phyloP scores from a whole-genome alignment of 2,888 invertebrate species.

The Ceriagrion tenellum region DNA sequence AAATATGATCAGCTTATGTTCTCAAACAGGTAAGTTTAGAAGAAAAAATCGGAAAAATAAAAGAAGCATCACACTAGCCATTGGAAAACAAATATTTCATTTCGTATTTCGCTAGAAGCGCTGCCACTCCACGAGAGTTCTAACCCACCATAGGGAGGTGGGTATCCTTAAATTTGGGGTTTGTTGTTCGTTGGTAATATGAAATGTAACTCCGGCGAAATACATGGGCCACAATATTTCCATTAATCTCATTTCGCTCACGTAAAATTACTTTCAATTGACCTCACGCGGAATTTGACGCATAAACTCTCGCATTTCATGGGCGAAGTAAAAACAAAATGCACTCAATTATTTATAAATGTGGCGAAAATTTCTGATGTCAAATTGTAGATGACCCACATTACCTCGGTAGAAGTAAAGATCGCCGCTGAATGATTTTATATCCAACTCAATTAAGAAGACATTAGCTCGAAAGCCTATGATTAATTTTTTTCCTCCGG shows the following conservation, averaged over 20 bases:
- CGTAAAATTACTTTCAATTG: not conserved
- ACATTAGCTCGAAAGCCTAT: not conserved
- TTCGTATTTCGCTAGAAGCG: too few species aligned
- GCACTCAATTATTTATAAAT: not conserved
- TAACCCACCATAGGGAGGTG: not conserved
- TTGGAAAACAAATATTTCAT: too few species aligned
- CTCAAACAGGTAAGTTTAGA: too few species aligned
- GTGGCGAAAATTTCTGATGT: not conserved
- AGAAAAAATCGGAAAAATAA: too few species aligned
- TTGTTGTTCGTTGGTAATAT: not conserved
- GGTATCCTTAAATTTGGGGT: not conserved
- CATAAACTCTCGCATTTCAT: not conserved
- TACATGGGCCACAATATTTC: not conserved
- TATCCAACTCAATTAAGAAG: conserved; percentile 8
- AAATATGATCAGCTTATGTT: too few species aligned
- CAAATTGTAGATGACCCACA: not conserved
- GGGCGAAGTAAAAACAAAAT: not conserved
- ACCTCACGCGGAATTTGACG: not conserved
- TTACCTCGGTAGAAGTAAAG: not conserved
- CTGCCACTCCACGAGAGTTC: not conserved
- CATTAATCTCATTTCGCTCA: not conserved
- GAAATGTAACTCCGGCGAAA: not conserved
- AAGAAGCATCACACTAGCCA: too few species aligned
- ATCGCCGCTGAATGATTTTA: not conserved
- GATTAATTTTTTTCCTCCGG: not conserved